Base-by-base conservation (phyloP, 2,888 invertebrate species). In the Lasioglossum villosulum region DNA sequence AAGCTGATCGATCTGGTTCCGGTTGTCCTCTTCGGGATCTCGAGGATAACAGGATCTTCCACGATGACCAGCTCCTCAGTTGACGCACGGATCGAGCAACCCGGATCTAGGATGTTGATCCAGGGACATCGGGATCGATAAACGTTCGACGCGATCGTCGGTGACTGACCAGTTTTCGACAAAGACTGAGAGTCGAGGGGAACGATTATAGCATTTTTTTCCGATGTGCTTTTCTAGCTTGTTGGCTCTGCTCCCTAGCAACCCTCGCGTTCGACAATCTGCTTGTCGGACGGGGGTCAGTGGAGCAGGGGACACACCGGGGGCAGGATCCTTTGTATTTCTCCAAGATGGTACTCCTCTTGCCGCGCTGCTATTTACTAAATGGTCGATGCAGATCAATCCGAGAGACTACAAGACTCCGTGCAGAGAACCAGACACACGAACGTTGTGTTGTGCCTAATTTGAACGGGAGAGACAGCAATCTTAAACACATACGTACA, bases 361-460 rank as follows among this genome's bases (percentile, higher is more conserved):
- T 56, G 52, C 56, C n/a, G 56, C 23, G 56, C 56, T 70, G 76
- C 74, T 80, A 52, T 52, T 27, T 56, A 56, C 52, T 8, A 19
- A 63, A 71, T 48, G 76, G 81, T 89, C 86, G 82, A 70, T 73
- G 86, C 74, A 75, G 81, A 82, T 82, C 88, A 84, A 89, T 81
- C 70, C 4, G 84, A 89, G 88, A 88, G 86, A 89, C 89, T 89
- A 89, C 66, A 88, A 88, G 84, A 89, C 86, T 89, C 88, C 73
- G 78, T 78, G 66, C 78, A 56, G 71, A 75, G 71, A 63, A 30
- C 27, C 63, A 78, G 75, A 74, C 73, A 74, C 10, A 82, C 56
- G 56, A 82, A 78, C 80, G 78, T 74, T 86, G 86, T 90, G 90
- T 90, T 90, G 90, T 90, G 90, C 90, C 90, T 87, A 88, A 56